These are phyloP conservation scores for Hylia prasina DNA, from an alignment of 2,113 vertebrate species.

Conservation along the genomic window DNA sequence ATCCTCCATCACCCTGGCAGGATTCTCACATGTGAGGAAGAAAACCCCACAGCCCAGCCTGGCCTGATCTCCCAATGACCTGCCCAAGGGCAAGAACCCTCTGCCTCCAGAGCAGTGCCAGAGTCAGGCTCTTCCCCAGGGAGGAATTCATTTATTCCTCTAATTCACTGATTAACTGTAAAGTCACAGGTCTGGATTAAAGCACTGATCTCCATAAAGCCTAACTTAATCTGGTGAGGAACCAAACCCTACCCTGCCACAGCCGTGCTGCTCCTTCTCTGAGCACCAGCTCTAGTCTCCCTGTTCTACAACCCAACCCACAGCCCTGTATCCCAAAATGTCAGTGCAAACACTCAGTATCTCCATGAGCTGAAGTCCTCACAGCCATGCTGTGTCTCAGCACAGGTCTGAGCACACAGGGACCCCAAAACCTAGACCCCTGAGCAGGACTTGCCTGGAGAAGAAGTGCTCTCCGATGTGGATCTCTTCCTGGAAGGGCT, in stretches of 20 bases:
- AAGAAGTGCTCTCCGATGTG: constrained; percentile 72
- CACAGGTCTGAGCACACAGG: not conserved
- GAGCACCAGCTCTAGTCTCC: not conserved
- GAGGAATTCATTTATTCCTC: not conserved
- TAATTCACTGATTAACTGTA: not conserved
- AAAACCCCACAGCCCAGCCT: not conserved
- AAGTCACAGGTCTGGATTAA: not conserved
- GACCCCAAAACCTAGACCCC: not conserved
- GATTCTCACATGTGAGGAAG: not conserved
- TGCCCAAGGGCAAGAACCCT: not conserved
- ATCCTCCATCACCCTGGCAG: not conserved
- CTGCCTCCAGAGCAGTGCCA: not conserved
- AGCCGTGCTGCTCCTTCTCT: not conserved
- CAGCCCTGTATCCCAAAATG: fast-evolving
- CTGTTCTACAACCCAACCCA: not conserved
- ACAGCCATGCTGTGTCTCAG: not conserved
- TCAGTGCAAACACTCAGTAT: not conserved
- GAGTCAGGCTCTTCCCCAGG: not conserved
- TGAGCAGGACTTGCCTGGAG: constrained; percentile 65
- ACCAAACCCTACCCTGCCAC: not conserved
- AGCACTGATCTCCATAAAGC: not conserved
- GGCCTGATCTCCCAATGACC: not conserved
- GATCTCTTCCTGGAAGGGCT: constrained; percentile 77
- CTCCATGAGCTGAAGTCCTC: not conserved
- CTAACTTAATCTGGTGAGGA: not conserved